A percentile compares a stretch with the other conserved stretches of the same genome.
Conservation (phyloP, 92 coral and sea anemone species). For the Isaurus tuberculatus region DNA sequence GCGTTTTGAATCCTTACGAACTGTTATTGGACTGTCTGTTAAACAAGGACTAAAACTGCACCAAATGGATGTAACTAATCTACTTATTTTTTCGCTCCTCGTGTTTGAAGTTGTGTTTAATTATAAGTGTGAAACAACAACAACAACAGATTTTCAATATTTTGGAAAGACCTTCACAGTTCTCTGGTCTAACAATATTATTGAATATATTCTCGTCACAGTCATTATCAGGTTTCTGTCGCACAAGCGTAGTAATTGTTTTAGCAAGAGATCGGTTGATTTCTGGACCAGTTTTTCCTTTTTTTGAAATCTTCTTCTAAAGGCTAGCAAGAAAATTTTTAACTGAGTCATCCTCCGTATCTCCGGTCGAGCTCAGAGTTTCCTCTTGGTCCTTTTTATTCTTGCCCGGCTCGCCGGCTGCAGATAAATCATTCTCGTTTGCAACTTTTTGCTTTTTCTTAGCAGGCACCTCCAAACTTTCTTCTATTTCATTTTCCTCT, state of each 20-base stretch:
- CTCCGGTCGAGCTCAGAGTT: not conserved
- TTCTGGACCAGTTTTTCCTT: slow-evolving; percentile 25
- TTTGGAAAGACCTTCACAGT: slow-evolving; percentile 50
- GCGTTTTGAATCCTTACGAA: too few species aligned
- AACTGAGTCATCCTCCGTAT: slow-evolving; percentile 11
- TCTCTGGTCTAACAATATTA: slow-evolving; percentile 42
- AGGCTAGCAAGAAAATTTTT: slow-evolving; percentile 41
- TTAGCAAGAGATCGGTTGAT: not conserved
- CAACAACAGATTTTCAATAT: too few species aligned
- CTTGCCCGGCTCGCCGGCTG: not conserved
- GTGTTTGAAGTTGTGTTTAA: too few species aligned
- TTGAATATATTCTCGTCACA: slow-evolving; percentile 32
- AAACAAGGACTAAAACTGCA: too few species aligned
- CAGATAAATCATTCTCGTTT: not conserved
- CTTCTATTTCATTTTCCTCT: not conserved
- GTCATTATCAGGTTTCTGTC: slow-evolving; percentile 4
- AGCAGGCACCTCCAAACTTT: not conserved
- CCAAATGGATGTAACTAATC: too few species aligned
- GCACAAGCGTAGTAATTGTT: too few species aligned
- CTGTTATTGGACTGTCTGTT: too few species aligned
- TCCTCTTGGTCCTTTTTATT: not conserved
- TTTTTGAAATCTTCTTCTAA: slow-evolving; percentile 41
- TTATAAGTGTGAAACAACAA: too few species aligned
- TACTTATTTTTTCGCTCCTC: too few species aligned
- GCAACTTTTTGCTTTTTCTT: not conserved